These are phyloP conservation scores for Microtus oregoni DNA, from an alignment of 2,113 vertebrate genomes.

Conservation along the genomic window DNA sequence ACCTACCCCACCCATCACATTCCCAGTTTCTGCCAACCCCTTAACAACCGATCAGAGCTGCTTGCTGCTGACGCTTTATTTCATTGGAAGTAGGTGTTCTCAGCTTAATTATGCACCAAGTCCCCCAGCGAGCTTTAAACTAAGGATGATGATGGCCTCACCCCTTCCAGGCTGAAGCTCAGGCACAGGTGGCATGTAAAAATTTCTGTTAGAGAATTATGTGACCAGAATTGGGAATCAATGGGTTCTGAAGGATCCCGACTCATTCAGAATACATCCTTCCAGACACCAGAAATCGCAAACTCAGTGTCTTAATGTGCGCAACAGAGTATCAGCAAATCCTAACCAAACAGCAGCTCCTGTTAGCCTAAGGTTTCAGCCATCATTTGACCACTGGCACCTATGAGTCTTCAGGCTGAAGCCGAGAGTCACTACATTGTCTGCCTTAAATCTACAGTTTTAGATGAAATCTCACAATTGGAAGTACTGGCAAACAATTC, in stretches of 20 bases:
- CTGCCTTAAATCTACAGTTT: neutral
- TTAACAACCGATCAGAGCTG: neutral
- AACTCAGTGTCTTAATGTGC: neutral
- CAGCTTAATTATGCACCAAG: neutral
- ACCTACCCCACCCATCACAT: neutral
- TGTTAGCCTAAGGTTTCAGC: neutral
- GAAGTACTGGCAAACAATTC: conserved; percentile 43
- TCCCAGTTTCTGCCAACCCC: neutral
- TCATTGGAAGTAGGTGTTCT: neutral
- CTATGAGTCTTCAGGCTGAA: neutral
- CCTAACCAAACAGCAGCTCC: neutral
- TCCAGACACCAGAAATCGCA: neutral
- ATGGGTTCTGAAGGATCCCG: neutral
- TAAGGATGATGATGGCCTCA: neutral
- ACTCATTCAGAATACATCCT: neutral
- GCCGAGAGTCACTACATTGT: neutral
- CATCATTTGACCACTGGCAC: neutral
- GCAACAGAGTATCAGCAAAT: neutral
- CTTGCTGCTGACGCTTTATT: neutral
- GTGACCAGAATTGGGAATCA: neutral
- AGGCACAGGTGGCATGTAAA: neutral
- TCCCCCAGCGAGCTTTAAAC: neutral
- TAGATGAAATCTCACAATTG: conserved; percentile 29
- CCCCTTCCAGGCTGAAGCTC: neutral
- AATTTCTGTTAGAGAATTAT: neutral